Base-by-base conservation (phyloP, 2,888 invertebrate species). In the Nomada fabriciana region DNA sequence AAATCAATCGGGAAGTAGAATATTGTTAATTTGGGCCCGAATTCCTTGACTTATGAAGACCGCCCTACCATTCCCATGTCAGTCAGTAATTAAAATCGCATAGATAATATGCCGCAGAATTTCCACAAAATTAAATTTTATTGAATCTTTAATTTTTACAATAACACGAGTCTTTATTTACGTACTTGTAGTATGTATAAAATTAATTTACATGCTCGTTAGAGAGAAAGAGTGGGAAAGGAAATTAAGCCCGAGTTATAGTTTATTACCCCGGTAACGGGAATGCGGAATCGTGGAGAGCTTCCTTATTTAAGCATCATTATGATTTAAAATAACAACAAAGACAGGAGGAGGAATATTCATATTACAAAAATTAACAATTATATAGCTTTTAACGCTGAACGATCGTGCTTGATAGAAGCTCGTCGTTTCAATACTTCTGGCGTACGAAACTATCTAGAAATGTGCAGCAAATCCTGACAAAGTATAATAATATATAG, bases 171-270 rank as follows among this genome's bases (percentile, higher is more conserved):
- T 63, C 78, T 75, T 80, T 74, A 83, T 85, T 47, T 74, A 59
- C 79, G 70, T 71, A 72, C 63, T 57, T 79, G 76, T 79, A 64
- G 53, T 80, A 70, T 74, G 68, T 88, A 84, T 79, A 87, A 83
- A 87, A 87, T 87, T 86, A 81, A 87, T 88, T 87, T 88, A 86
- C 82, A 82, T 75, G 59, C 59, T 82, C 70, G 77, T 85, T 81
- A 85, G 75, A 57, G 68, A 59, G 53, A 82, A 80, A 77, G 61
- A 80, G 61, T 68, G 68, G 76, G 55, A 70, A 77, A 80, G 50
- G 43, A 63, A 78, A 64, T 59, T 85, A 88, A 86, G 80, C 82
- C 86, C 81, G 74, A 83, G 84, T 85, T 88, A 85, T 47, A 65
- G 50, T 71, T 72, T 78, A 82, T 81, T 75, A 71, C 69, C 65